phyloP scores from a whole-genome alignment of 2,797 vertebrate species.

The Saxicola maurus region DNA sequence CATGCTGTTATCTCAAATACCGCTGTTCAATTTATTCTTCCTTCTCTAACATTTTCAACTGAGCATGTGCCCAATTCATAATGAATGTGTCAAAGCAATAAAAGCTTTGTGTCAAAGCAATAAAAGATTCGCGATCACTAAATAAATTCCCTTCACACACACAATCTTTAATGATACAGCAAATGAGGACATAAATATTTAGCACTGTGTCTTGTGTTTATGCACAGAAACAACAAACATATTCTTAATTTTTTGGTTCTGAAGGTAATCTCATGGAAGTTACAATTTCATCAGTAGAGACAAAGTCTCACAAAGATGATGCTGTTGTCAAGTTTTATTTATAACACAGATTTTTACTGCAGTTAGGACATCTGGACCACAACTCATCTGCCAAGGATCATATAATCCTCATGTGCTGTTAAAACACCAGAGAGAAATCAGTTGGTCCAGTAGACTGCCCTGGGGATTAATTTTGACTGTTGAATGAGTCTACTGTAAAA shows the following conservation, averaged over 20 bases:
- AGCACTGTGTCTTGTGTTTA: background rate
- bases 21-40: background rate
- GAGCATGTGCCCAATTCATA: background rate
- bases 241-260: background rate
- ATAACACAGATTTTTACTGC: background rate
- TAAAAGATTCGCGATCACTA: background rate
- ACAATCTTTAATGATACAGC: background rate
- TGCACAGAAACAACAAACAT: background rate
- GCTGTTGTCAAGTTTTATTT: background rate
- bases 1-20: background rate
- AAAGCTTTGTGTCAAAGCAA: background rate
- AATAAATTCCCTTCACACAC: background rate
- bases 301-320: background rate
- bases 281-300: background rate
- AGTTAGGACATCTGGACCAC: background rate
- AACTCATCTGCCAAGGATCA: background rate
- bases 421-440: background rate
- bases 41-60: background rate
- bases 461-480: background rate
- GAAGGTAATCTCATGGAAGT: background rate
- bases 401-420: background rate
- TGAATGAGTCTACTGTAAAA: slow-evolving; percentile 12
- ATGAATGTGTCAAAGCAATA: background rate
- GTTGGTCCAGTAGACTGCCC: background rate
- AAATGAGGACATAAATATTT: background rate